These are phyloP conservation scores for Morus bassanus DNA, from an alignment of 2,797 vertebrate species.

Conservation along the genomic window DNA sequence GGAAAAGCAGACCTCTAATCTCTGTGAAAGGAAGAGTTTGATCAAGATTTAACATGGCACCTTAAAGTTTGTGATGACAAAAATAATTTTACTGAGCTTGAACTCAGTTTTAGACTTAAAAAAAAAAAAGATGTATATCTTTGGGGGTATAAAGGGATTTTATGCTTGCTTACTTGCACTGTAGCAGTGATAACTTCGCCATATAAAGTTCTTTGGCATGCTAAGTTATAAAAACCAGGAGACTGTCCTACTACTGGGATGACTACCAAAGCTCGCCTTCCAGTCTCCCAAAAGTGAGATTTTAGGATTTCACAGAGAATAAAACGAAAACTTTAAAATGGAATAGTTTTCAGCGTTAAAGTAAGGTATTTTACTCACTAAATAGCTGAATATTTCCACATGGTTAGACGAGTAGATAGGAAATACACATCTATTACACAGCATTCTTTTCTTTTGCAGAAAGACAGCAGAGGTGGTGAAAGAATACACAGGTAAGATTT, in stretches of 20 bases:
- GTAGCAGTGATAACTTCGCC: not conserved
- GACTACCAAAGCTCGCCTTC: not conserved
- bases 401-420: not conserved
- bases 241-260: not conserved
- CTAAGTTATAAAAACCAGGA: not conserved
- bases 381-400: not conserved
- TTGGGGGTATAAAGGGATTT: not conserved
- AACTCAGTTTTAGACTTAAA: not conserved
- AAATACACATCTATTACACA: not conserved
- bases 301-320: not conserved
- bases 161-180: not conserved
- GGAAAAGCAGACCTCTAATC: not conserved
- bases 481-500: not conserved
- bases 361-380: not conserved
- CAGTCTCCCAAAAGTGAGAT: not conserved
- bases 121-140: not conserved
- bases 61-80: not conserved
- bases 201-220: not conserved
- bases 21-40: not conserved
- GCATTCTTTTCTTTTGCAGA: not conserved
- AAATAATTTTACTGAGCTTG: not conserved
- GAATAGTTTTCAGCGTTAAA: not conserved
- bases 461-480: not conserved
- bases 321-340: not conserved
- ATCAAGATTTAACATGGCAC: not conserved